phyloP scores from a whole-genome alignment of 1,140 invertebrate species.

The Penaeus vannamei region DNA sequence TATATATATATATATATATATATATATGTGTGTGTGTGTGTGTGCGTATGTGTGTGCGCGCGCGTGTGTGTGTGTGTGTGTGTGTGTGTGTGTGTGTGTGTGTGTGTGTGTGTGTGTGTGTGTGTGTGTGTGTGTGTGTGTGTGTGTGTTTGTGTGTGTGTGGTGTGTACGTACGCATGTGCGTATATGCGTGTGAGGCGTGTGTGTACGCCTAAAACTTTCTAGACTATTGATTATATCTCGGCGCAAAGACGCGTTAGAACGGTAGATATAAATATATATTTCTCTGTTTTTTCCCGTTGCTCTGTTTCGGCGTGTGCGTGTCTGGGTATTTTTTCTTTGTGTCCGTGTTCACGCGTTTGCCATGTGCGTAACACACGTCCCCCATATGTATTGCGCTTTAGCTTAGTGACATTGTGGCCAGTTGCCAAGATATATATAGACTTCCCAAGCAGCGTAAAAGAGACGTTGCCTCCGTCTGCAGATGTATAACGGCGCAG shows the following conservation, averaged over 20 bases:
- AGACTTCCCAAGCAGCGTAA: no score
- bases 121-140: background rate
- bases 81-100: background rate
- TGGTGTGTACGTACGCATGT: background rate
- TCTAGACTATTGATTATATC: no score
- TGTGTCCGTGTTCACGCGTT: no score
- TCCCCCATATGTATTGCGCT: no score
- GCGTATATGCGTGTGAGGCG: background rate
- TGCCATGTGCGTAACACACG: no score
- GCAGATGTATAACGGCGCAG: no score
- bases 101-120: background rate
- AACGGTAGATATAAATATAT: background rate
- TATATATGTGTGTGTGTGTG: background rate
- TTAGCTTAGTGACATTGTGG: no score
- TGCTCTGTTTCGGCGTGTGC: background rate
- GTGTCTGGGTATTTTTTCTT: no score
- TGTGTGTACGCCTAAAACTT: background rate
- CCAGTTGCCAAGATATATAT: no score
- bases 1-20: background rate
- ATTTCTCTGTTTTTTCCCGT: background rate
- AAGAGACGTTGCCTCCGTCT: no score
- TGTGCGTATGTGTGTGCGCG: background rate
- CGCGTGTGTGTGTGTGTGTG: background rate
- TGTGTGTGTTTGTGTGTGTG: background rate
- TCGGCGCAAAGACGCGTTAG: no score